phyloP scores from a whole-genome alignment of 2,797 vertebrate genomes.

The Lates japonicus region DNA sequence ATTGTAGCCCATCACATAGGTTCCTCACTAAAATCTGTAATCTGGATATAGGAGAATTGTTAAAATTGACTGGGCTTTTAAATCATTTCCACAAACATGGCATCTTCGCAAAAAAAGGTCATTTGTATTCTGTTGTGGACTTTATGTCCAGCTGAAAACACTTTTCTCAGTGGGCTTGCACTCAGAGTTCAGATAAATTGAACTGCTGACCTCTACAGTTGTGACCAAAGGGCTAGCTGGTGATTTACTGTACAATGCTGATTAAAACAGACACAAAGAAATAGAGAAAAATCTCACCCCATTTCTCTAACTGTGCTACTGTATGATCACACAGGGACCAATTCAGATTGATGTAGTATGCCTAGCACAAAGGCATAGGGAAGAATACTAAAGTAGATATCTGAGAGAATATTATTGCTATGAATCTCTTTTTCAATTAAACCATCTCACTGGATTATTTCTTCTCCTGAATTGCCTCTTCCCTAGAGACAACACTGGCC shows the following conservation, averaged over 20 bases:
- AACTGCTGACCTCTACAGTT: constrained; percentile 2
- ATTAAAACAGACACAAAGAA: constrained; percentile 19
- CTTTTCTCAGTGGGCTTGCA: neutral
- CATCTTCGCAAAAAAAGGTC: neutral
- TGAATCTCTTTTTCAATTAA: constrained; percentile 12
- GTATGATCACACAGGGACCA: neutral
- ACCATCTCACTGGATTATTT: constrained; percentile 9
- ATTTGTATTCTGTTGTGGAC: constrained; percentile 3
- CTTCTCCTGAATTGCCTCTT: neutral
- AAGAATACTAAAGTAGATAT: neutral
- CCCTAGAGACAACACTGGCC: neutral
- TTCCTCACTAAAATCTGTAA: constrained; percentile 1
- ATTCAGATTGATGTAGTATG: neutral
- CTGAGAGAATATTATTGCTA: neutral
- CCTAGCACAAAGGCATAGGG: neutral
- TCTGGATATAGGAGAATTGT: constrained; percentile 7
- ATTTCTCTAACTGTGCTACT: neutral
- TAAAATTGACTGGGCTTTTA: neutral
- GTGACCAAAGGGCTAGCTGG: neutral
- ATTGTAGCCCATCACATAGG: neutral
- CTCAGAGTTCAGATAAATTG: constrained; percentile 13
- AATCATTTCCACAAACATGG: neutral
- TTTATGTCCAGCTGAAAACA: neutral
- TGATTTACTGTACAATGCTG: constrained; percentile 12
- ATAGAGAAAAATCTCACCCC: neutral